Conservation (phyloP, 2,113 vertebrate species). For the Machaerirhynchus nigripectus region DNA sequence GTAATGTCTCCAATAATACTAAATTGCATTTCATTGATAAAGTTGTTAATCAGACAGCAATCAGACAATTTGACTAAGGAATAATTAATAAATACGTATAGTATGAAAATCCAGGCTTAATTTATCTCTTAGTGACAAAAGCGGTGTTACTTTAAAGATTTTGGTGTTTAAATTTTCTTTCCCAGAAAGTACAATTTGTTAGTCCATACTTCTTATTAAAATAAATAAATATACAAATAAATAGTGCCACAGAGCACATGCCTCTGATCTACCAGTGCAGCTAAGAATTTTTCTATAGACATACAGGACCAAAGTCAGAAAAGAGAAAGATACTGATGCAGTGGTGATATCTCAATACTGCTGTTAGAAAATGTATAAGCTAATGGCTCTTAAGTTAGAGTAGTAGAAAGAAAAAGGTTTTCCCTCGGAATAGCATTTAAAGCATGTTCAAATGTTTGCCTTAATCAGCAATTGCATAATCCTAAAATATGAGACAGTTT, state of each 20-base stretch:
- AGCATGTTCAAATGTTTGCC: neutral
- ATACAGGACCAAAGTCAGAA: neutral
- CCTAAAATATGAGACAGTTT: neutral
- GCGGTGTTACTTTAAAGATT: neutral
- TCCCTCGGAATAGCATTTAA: neutral
- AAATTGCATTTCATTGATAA: conserved; percentile 28
- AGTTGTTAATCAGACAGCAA: conserved; percentile 16
- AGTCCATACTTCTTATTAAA: neutral
- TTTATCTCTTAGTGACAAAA: neutral
- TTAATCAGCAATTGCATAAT: neutral
- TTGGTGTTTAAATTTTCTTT: neutral
- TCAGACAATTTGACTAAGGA: neutral
- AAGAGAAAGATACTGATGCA: neutral
- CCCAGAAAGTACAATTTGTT: neutral
- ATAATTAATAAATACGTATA: neutral
- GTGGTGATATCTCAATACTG: neutral
- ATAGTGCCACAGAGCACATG: neutral
- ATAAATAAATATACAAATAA: neutral
- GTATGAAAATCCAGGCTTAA: neutral
- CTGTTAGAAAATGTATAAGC: neutral
- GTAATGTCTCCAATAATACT: neutral
- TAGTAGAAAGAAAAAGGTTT: neutral
- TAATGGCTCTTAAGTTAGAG: neutral
- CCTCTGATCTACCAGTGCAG: neutral
- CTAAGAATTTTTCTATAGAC: neutral